phyloP scores from a whole-genome alignment of 2,113 vertebrate species.

The Labeo rohita region DNA sequence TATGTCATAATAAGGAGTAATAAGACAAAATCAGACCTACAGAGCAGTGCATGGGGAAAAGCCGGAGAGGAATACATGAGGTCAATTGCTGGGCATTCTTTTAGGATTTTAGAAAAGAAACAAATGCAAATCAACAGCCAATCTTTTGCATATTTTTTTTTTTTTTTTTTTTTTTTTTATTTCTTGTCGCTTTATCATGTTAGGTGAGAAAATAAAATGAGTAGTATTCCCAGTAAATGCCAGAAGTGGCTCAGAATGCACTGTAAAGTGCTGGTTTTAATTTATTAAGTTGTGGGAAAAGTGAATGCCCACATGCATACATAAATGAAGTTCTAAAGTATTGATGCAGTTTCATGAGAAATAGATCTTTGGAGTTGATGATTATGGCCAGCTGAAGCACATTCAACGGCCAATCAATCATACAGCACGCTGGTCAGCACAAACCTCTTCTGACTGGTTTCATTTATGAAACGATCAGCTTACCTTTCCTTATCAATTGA shows the following conservation, averaged over 20 bases:
- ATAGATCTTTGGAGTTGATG: neutral
- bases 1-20: neutral
- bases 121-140: too few relatives aligned
- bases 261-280: neutral
- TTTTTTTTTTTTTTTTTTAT: too few relatives aligned
- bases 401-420: neutral
- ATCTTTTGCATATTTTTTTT: too few relatives aligned
- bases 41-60: neutral
- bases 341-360: neutral
- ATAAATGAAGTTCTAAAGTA: neutral
- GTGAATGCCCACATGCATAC: neutral
- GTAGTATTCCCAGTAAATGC: neutral
- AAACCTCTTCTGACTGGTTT: neutral
- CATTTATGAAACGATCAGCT: neutral
- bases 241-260: neutral
- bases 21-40: neutral
- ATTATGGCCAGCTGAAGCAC: neutral
- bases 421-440: neutral
- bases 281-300: neutral
- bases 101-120: neutral
- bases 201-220: too few relatives aligned
- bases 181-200: too few relatives aligned
- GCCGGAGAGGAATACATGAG: neutral
- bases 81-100: neutral
- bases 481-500: neutral